These are phyloP conservation scores for Cataglyphis albicans DNA, from an alignment of 2,888 invertebrate genomes.

Conservation along the genomic window DNA sequence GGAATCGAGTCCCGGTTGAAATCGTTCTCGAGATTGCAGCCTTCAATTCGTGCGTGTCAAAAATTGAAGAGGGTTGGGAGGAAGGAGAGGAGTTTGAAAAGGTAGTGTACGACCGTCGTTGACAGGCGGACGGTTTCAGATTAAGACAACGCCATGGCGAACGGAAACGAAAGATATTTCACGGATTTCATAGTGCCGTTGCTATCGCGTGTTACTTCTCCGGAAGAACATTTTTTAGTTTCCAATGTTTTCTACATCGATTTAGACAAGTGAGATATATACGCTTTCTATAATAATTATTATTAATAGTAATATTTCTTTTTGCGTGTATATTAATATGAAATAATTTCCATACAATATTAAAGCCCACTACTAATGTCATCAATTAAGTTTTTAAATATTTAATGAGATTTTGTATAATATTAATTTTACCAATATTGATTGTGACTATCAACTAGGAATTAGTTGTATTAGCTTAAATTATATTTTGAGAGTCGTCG, in stretches of 20 bases:
- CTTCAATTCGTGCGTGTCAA: constrained; percentile 54
- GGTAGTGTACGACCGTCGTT: constrained; percentile 27
- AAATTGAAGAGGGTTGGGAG: constrained; percentile 56
- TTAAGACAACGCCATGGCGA: constrained; percentile 42
- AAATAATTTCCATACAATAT: background rate
- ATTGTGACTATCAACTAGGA: background rate
- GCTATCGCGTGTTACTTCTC: constrained; percentile 20
- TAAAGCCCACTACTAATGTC: constrained; percentile 14
- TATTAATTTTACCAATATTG: background rate
- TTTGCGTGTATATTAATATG: background rate
- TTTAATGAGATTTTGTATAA: constrained; percentile 8
- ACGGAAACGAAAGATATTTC: constrained; percentile 46
- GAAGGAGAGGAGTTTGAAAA: constrained; percentile 22
- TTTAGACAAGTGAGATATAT: background rate
- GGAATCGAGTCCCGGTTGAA: constrained; percentile 58
- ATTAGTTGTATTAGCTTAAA: background rate
- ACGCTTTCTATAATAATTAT: background rate
- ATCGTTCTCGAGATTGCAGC: constrained; percentile 49
- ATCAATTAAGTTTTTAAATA: constrained; percentile 12
- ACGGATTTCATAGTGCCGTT: constrained; percentile 23
- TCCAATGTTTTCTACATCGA: background rate
- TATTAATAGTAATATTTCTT: background rate
- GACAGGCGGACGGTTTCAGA: constrained; percentile 50
- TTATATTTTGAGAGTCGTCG: background rate
- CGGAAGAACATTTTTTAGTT: background rate